phyloP scores from a whole-genome alignment of 2,113 vertebrate genomes.

The Illadopsis cleaveri region DNA sequence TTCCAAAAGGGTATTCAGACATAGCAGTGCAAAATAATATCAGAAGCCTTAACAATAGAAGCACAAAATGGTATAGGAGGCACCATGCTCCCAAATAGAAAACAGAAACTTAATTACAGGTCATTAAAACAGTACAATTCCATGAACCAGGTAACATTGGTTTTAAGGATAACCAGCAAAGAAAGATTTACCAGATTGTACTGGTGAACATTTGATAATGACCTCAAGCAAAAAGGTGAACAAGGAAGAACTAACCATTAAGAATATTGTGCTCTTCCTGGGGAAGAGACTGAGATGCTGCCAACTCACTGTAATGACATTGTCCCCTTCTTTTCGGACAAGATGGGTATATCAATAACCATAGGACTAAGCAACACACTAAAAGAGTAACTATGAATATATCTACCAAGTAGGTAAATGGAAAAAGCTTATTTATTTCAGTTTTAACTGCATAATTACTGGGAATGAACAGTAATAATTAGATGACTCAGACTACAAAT shows the following conservation, averaged over 20 bases:
- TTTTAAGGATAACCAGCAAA: not conserved
- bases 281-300: not conserved
- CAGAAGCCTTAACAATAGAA: not conserved
- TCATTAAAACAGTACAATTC: not conserved
- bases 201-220: not conserved
- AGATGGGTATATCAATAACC: not conserved
- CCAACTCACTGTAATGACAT: not conserved
- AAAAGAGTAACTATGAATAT: not conserved
- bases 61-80: not conserved
- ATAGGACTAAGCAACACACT: not conserved
- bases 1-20: not conserved
- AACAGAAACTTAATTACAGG: not conserved
- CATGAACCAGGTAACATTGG: not conserved
- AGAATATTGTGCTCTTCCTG: not conserved
- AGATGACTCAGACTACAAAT: not conserved
- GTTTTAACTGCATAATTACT: not conserved
- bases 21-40: not conserved
- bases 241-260: not conserved
- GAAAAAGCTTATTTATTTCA: not conserved
- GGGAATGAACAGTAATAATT: not conserved
- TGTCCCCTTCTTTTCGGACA: not conserved
- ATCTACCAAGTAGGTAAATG: not conserved
- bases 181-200: not conserved
- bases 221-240: not conserved
- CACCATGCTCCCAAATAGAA: not conserved